Conservation (phyloP, 2,888 invertebrate species). For the Smittia sp. region DNA sequence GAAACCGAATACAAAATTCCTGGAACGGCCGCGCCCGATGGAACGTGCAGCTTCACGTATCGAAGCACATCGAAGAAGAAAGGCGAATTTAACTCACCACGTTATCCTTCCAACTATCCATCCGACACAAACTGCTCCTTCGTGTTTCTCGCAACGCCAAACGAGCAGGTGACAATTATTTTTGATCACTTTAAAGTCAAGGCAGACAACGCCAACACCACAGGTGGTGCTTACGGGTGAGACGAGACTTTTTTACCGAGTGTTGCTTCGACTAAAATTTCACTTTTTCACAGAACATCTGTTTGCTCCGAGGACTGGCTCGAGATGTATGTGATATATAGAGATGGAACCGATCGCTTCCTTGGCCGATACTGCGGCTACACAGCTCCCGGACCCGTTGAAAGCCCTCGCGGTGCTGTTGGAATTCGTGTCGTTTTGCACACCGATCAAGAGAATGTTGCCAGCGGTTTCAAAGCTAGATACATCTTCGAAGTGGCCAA, state of each 20-base stretch:
- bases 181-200: constrained; percentile 90
- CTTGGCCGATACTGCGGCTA: constrained; percentile 89
- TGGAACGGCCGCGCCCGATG: constrained; percentile 89
- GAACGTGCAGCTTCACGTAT: constrained; percentile 89
- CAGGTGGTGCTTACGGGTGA: constrained; percentile 73
- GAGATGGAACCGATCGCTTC: constrained; percentile 76
- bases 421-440: constrained; percentile 86
- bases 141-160: constrained; percentile 78
- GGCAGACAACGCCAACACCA: constrained; percentile 75
- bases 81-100: constrained; percentile 92
- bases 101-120: constrained; percentile 96
- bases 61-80: constrained; percentile 80
- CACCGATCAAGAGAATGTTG: constrained; percentile 82
- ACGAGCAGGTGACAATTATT: constrained; percentile 85
- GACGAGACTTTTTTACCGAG: constrained; percentile 43
- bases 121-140: constrained; percentile 93
- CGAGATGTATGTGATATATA: constrained; percentile 87
- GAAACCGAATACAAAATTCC: constrained; percentile 86
- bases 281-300: constrained; percentile 57
- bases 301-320: constrained; percentile 91
- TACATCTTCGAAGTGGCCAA: constrained; percentile 90
- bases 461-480: constrained; percentile 93
- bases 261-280: constrained; percentile 16
- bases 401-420: constrained; percentile 84
- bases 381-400: constrained; percentile 91